Percentiles rank a stretch among this genome's conserved stretches.
These are phyloP conservation scores for Plotosus lineatus DNA, from an alignment of 2,113 vertebrate species.

Conservation along the genomic window DNA sequence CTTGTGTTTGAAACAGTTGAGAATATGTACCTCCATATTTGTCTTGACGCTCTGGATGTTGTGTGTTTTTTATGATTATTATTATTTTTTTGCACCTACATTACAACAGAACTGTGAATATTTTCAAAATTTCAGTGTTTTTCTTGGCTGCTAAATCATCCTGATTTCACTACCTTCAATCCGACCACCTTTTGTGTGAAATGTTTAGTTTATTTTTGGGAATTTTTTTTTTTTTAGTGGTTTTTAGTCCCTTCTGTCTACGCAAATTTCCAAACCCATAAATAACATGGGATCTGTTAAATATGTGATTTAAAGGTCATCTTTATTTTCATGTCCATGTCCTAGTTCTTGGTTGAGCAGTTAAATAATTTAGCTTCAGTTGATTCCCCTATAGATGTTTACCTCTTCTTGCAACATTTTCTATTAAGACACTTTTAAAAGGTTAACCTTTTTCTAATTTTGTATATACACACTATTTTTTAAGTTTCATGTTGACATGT, in stretches of 20 bases:
- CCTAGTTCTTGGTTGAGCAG: slow-evolving; percentile 3
- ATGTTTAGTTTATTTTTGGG: slow-evolving; percentile 2
- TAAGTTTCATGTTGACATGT: slow-evolving; percentile 58
- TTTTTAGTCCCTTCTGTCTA: background rate
- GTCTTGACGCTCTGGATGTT: slow-evolving; percentile 54
- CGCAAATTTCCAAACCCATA: background rate
- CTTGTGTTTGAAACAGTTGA: slow-evolving; percentile 18
- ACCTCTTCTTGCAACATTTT: slow-evolving; percentile 39
- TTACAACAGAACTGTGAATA: slow-evolving; percentile 75
- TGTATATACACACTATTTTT: slow-evolving; percentile 64
- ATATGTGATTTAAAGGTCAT: background rate
- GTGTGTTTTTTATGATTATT: too few species aligned
- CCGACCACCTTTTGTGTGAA: background rate
- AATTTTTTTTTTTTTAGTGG: background rate
- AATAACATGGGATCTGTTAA: slow-evolving; percentile 1
- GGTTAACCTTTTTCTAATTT: slow-evolving; percentile 44
- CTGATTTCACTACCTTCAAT: slow-evolving; percentile 22
- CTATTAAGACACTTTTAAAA: slow-evolving; percentile 48
- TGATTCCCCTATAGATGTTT: slow-evolving; percentile 11
- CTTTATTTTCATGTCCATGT: background rate
- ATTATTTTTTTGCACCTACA: slow-evolving; percentile 57
- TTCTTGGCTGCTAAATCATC: slow-evolving; percentile 73
- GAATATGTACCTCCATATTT: slow-evolving; percentile 45
- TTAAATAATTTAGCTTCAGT: slow-evolving; percentile 23
- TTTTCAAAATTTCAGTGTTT: slow-evolving; percentile 56